Base-by-base conservation (phyloP, 2,888 invertebrate genomes). In the Brenthis hecate region DNA sequence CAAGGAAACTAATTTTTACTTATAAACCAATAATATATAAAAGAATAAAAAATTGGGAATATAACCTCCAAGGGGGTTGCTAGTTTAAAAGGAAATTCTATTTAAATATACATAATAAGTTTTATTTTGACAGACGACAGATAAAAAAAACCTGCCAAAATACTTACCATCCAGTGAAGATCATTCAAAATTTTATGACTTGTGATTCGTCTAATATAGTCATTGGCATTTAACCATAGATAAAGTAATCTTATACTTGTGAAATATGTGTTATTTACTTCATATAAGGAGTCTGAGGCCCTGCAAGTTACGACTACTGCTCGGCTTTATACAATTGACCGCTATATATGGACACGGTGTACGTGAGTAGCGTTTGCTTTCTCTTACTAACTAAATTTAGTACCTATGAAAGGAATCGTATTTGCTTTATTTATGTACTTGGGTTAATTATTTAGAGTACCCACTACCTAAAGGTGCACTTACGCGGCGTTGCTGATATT, bases 191-290 rank as follows among this genome's bases (percentile, higher is more conserved):
- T 28, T 50, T 50, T 16, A 60, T 32, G 28, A n/a, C 23, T 60
- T 32, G 48, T 11, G 6, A 60, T 28, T n/a, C 28, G 13, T 50
- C 23, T 36, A 53, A 53, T 62, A 53, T 62, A 62, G 62, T 53
- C 43, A 54, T 62, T 62, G 51, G 14, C 53, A 53, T 60, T 13
- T 50, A 50, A 28, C 50, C 28, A n/a, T 50, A 50, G 48, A 60
- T 60, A 60, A 50, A 60, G 60, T 32, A n/a, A 60, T 60, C 48
- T 60, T 50, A 60, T 28, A 32, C 60, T 60, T 60, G 60, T 50
- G 60, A 60, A 60, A 60, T 50, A 60, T 60, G 48, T 58, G 60
- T 60, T 60, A 60, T 60, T 60, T 60, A 60, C 48, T 23, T 16
- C 60, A 11, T 60, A 60, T 60, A 60, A 50, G 60, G 60, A 60